Percentiles rank a stretch among this genome's conserved stretches.
These are phyloP conservation scores for Aphelocoma californica DNA, from an alignment of 2,797 vertebrate species.

Conservation along the genomic window DNA sequence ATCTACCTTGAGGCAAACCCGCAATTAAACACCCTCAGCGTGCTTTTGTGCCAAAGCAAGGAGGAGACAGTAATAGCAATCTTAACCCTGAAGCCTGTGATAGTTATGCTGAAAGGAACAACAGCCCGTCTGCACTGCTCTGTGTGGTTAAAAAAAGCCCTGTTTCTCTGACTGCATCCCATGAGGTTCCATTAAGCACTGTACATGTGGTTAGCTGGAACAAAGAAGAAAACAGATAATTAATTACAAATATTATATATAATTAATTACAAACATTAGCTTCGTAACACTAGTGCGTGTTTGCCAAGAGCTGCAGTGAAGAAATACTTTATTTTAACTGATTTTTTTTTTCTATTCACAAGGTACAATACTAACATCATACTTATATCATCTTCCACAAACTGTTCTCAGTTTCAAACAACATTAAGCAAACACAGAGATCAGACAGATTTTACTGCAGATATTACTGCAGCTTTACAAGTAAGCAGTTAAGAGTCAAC, in stretches of 20 bases:
- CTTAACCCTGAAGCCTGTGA: conserved; percentile 81
- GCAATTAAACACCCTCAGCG: conserved; percentile 76
- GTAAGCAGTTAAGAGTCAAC: not conserved
- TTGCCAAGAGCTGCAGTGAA: not conserved
- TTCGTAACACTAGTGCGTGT: fast-evolving
- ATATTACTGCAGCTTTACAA: not conserved
- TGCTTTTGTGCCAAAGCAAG: conserved; percentile 82
- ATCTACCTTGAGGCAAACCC: conserved; percentile 82
- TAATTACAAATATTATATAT: not conserved
- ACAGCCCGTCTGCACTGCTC: conserved; percentile 71
- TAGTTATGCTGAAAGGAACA: conserved; percentile 72
- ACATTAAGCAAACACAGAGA: not conserved
- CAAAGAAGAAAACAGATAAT: conserved; percentile 65
- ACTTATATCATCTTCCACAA: not conserved
- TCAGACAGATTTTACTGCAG: not conserved
- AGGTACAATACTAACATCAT: not conserved
- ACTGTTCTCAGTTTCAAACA: not conserved
- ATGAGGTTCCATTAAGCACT: conserved; percentile 75
- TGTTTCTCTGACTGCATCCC: conserved; percentile 79
- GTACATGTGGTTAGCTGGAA: conserved; percentile 91
- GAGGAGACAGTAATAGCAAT: conserved; percentile 78
- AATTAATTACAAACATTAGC: conserved; percentile 17
- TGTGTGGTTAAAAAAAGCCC: conserved; percentile 74
- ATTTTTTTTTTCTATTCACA: not conserved
- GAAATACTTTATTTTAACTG: not conserved